phyloP scores from a whole-genome alignment of 2,797 vertebrate genomes.

The Podarcis lilfordi region DNA sequence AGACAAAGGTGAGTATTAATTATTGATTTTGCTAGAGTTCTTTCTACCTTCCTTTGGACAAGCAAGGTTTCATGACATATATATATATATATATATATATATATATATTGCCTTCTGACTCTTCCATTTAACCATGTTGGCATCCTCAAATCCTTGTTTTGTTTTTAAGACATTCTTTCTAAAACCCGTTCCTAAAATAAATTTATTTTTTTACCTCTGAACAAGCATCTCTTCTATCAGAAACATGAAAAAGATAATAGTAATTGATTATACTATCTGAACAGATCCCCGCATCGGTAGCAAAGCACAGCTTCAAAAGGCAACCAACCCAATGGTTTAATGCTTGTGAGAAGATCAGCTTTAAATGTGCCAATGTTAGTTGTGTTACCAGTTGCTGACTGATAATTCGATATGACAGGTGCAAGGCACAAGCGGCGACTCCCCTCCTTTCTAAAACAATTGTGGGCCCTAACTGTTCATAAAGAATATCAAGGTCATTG shows the following conservation, averaged over 20 bases:
- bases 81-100: too few relatives aligned
- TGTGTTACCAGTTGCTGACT: conserved; percentile 61
- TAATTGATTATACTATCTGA: neutral
- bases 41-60: neutral
- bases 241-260: neutral
- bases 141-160: neutral
- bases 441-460: conserved; percentile 61
- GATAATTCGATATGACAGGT: conserved; percentile 72
- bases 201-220: neutral
- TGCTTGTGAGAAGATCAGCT: conserved; percentile 41
- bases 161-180: neutral
- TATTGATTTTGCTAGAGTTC: neutral
- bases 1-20: neutral
- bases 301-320: conserved; percentile 4
- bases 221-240: neutral
- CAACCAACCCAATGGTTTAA: conserved; percentile 35
- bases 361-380: conserved; percentile 53
- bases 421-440: conserved; percentile 56
- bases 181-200: neutral
- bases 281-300: conserved; percentile 2
- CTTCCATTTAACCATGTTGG: neutral
- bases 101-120: neutral
- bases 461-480: conserved; percentile 58
- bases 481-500: conserved; percentile 76
- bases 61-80: neutral